Evolutionary conservation across 2,113 vertebrate genomes (phyloP).

Genomic region (Solenodon paradoxus): DNA sequence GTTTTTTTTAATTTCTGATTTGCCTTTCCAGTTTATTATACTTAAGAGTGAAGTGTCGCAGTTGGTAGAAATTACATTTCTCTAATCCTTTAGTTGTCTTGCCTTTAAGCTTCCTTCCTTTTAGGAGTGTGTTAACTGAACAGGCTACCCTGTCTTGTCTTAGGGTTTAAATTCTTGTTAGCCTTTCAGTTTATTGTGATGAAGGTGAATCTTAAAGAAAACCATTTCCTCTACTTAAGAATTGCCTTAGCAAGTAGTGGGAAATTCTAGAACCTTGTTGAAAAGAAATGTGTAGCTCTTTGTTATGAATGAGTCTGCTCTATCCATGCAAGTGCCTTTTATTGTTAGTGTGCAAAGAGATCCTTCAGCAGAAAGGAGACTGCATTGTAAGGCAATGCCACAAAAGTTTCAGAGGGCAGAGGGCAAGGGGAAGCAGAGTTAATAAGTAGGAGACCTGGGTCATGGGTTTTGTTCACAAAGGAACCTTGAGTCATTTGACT

Average conservation of each 20-base stretch:
- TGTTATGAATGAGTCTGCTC: neutral
- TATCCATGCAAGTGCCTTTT: neutral
- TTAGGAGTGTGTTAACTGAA: neutral
- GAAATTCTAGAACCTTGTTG: conserved; percentile 31
- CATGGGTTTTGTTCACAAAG: neutral
- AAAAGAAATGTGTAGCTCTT: neutral
- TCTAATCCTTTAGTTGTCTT: neutral
- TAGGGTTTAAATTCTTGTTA: conserved; percentile 24
- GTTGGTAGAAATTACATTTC: neutral
- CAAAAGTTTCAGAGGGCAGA: neutral
- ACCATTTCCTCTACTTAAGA: conserved; percentile 38
- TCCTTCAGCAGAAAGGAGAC: neutral
- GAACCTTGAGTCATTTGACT: neutral
- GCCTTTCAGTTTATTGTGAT: conserved; percentile 33
- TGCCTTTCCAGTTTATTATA: neutral
- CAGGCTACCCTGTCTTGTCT: neutral
- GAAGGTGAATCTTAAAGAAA: conserved; percentile 18
- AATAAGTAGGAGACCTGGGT: neutral
- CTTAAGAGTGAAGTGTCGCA: neutral
- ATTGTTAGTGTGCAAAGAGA: neutral
- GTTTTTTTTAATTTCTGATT: neutral
- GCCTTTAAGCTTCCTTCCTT: conserved; percentile 13
- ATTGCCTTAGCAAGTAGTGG: neutral
- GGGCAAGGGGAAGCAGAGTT: neutral
- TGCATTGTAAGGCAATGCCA: neutral